Evolutionary conservation across 2,797 vertebrate genomes (phyloP).

Genomic region (Sparus aurata): DNA sequence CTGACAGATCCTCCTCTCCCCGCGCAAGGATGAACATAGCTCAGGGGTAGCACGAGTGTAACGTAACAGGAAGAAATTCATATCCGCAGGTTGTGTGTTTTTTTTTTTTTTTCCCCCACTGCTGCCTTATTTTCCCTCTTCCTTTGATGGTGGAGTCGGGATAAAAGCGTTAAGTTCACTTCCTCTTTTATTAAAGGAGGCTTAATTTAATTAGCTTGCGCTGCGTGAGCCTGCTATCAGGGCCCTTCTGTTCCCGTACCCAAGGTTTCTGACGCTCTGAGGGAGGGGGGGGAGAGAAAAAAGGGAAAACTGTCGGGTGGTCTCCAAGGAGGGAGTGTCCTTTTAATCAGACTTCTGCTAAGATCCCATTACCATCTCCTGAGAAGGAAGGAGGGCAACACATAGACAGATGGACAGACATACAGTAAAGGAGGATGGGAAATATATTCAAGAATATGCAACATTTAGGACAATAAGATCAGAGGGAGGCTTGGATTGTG

Average conservation of each 20-base stretch:
- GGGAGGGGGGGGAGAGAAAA: slow-evolving; percentile 74
- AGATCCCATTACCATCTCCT: slow-evolving; percentile 84
- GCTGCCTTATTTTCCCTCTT: slow-evolving; percentile 64
- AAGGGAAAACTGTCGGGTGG: slow-evolving; percentile 77
- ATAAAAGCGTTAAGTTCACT: slow-evolving; percentile 85
- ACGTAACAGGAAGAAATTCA: slow-evolving; percentile 80
- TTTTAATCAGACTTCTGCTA: slow-evolving; percentile 87
- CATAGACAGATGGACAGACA: slow-evolving; percentile 74
- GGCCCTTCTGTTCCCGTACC: slow-evolving; percentile 80
- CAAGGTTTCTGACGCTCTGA: slow-evolving; percentile 84
- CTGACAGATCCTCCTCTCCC: slow-evolving; percentile 17
- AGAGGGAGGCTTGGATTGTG: slow-evolving; percentile 33
- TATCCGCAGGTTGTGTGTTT: slow-evolving; percentile 83
- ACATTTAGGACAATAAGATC: slow-evolving; percentile 47
- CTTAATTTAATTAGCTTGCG: slow-evolving; percentile 89
- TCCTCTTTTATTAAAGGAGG: slow-evolving; percentile 87
- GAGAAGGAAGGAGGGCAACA: slow-evolving; percentile 65
- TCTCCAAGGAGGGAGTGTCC: slow-evolving; percentile 87
- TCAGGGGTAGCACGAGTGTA: slow-evolving; percentile 59
- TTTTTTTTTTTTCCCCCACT: slow-evolving; percentile 46
- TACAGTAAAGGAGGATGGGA: slow-evolving; percentile 51
- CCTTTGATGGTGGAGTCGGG: slow-evolving; percentile 85
- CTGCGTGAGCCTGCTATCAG: slow-evolving; percentile 76
- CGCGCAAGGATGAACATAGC: slow-evolving; percentile 61
- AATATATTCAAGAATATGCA: slow-evolving; percentile 54